phyloP scores from a whole-genome alignment of 2,797 vertebrate species.

The Lateolabrax maculatus region DNA sequence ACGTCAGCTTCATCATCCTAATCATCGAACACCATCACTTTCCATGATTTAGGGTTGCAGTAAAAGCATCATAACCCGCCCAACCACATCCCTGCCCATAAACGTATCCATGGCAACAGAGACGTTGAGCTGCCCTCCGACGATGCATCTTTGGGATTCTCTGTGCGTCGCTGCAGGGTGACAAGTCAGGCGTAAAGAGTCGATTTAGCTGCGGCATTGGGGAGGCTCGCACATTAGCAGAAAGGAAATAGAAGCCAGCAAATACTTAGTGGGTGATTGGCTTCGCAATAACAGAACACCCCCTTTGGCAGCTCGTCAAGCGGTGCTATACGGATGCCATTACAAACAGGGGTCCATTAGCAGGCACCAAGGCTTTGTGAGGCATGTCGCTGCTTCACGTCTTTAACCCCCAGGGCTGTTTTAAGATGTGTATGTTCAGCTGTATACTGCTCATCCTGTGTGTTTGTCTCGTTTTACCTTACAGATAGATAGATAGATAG shows the following conservation, averaged over 20 bases:
- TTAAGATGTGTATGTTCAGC: constrained; percentile 59
- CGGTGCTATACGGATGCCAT: constrained; percentile 78
- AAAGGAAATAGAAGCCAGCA: constrained; percentile 82
- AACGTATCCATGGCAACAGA: constrained; percentile 78
- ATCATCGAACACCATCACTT: constrained; percentile 71
- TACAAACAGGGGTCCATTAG: constrained; percentile 81
- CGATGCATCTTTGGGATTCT: constrained; percentile 80
- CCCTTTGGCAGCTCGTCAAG: constrained; percentile 83
- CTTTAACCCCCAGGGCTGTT: constrained; percentile 54
- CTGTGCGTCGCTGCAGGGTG: constrained; percentile 70
- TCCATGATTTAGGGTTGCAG: constrained; percentile 75
- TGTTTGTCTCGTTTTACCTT: constrained; percentile 2
- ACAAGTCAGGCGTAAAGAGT: constrained; percentile 84
- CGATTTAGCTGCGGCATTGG: constrained; percentile 82
- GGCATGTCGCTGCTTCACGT: constrained; percentile 66
- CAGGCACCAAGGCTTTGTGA: constrained; percentile 73
- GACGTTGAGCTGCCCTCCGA: constrained; percentile 53
- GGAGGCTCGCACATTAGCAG: constrained; percentile 81
- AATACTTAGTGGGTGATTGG: constrained; percentile 86
- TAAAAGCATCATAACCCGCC: constrained; percentile 71
- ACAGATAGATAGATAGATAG: constrained; percentile 12
- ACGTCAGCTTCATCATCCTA: constrained; percentile 78
- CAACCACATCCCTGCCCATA: constrained; percentile 63
- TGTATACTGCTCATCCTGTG: constrained; percentile 19
- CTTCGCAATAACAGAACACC: constrained; percentile 84